Evolutionary conservation across 2,113 vertebrate genomes (phyloP), one percentile per base, ranked within the genome.

Genomic region (Rhadina sibilatrix): DNA sequence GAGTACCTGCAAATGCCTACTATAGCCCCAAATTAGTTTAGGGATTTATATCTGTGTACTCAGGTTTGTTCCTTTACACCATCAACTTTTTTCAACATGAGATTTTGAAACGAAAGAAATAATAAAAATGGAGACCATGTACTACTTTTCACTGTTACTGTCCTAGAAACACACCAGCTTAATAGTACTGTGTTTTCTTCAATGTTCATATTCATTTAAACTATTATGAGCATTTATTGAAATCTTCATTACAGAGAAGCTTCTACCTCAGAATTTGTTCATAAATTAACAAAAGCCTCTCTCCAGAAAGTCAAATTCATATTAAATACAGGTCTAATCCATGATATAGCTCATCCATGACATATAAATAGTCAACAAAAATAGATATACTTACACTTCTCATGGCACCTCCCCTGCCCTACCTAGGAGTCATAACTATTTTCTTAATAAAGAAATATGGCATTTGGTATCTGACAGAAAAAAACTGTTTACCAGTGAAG

Each of bases 361-460:
- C 65, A 47, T 69, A 71, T 31, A 92, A 76, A 92, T 14, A 94
- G 77, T 60, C 82, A 95, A 89, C 25, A 12, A 94, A 91, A 94
- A 76, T 18, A 96, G 74, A 94, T 57, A 65, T 46, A 64, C 53
- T 93, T 83, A 88, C 42, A 92, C 71, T 89, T 87, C 65, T 89
- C 31, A 94, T 8, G 44, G 86, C 80, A 88, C 82, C 50, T 77
- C 87, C 94, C 69, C 38, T 89, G 83, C 76, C 61, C 89, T 96
- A 93, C 71, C 46, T 93, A 83, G 75, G 75, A 90, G 79, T 81
- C 76, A 64, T 64, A 81, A 71, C 70, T 86, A 56, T 93, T 93
- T 86, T 93, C 83, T 95, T 96, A 94, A 82, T 93, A 91, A 79
- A 87, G 91, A 94, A 95, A 95, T 74, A 75, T 2, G 38, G 57